A percentile compares a stretch with the other conserved stretches of the same genome.
Evolutionary conservation across 2,888 invertebrate genomes (phyloP).

Genomic region (Meteorus colon): DNA sequence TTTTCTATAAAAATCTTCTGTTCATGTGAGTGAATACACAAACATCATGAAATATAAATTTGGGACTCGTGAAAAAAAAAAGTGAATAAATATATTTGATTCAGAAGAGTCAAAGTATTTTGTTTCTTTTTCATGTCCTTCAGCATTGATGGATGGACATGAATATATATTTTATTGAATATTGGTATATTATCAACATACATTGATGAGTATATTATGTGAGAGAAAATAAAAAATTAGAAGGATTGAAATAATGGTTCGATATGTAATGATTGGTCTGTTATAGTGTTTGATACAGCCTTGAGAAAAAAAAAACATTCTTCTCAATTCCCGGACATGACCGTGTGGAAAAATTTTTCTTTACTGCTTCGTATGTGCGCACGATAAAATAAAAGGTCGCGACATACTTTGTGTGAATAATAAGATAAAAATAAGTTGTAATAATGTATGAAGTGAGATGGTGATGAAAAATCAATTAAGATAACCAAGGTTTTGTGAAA

Average conservation of each 20-base stretch:
- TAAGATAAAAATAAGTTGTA: background rate
- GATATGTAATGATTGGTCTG: background rate
- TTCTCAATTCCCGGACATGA: slow-evolving; percentile 14
- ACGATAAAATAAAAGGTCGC: slow-evolving; percentile 10
- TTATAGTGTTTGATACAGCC: background rate
- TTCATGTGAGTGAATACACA: too few relatives aligned
- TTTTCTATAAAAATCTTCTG: too few relatives aligned
- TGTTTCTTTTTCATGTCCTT: background rate
- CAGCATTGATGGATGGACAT: background rate
- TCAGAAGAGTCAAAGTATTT: background rate
- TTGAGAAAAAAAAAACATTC: slow-evolving; percentile 1
- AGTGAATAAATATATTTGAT: background rate
- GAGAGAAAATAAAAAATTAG: background rate
- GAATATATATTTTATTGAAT: background rate
- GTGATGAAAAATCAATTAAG: background rate
- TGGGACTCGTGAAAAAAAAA: background rate
- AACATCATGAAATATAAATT: background rate
- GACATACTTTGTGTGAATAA: slow-evolving; percentile 2
- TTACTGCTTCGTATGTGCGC: background rate
- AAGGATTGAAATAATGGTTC: background rate
- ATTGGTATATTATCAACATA: background rate
- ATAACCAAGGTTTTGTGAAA: background rate
- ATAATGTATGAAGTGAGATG: slow-evolving; percentile 2
- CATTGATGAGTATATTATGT: background rate
- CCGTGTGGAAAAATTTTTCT: slow-evolving; percentile 15